A percentile compares a stretch with the other conserved stretches of the same genome.
phyloP scores from a whole-genome alignment of 37 sponge, comb jelly and placozoan species.

The Hexactinellida sp. region DNA sequence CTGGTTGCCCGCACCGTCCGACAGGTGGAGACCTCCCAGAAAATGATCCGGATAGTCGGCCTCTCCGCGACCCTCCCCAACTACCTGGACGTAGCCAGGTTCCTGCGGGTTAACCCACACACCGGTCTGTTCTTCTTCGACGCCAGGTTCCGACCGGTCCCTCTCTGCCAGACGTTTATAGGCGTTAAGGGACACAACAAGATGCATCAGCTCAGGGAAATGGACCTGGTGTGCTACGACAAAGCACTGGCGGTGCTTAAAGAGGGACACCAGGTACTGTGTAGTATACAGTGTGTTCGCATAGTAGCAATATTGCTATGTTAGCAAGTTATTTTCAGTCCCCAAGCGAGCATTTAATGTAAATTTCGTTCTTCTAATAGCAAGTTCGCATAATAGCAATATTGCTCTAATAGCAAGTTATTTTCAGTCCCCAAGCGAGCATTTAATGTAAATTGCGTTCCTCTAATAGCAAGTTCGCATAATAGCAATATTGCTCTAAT shows the following conservation, averaged over 20 bases:
- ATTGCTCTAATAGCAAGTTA: no score
- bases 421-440: no score
- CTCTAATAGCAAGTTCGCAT: no score
- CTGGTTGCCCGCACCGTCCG: constrained; percentile 90
- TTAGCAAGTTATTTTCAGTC: no score
- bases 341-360: no score
- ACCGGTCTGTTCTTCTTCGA: constrained; percentile 94
- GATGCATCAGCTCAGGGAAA: constrained; percentile 64
- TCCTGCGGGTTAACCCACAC: constrained; percentile 76
- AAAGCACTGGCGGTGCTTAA: constrained; percentile 63
- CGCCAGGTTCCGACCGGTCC: constrained; percentile 87
- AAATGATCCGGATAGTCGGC: constrained; percentile 88
- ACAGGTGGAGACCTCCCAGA: constrained; percentile 92
- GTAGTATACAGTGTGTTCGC: not conserved
- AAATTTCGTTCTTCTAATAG: no score
- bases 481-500: no score
- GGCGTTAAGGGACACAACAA: constrained; percentile 63
- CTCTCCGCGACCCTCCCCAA: constrained; percentile 98
- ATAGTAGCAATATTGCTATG: no score
- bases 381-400: no score
- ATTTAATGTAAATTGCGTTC: no score
- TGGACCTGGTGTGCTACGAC: constrained; percentile 91
- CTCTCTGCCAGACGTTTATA: constrained; percentile 73
- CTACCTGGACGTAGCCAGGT: constrained; percentile 82
- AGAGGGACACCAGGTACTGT: constrained; percentile 57